A percentile compares a stretch with the other conserved stretches of the same genome.
phyloP scores from a whole-genome alignment of 2,888 invertebrate species.

The Macropis europaea region DNA sequence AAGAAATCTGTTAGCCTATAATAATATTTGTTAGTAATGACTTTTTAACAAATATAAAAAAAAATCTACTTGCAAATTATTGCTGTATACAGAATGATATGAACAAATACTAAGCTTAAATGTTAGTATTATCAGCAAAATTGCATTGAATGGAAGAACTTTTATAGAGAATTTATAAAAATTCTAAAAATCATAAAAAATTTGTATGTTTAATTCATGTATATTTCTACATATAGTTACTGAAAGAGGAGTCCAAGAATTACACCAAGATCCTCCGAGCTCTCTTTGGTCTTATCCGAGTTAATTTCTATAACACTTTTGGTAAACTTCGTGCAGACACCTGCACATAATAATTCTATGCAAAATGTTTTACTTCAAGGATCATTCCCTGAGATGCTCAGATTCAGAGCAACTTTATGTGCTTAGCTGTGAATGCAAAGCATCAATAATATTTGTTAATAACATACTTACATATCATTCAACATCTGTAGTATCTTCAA shows the following conservation, averaged over 20 bases:
- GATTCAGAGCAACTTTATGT: conserved; percentile 42
- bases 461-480: conserved; percentile 68
- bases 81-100: conserved; percentile 28
- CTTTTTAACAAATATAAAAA: conserved; percentile 17
- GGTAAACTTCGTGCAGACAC: conserved; percentile 53
- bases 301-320: conserved; percentile 63
- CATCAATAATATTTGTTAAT: conserved; percentile 30
- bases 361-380: conserved; percentile 55
- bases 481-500: conserved; percentile 84
- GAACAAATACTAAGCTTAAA: conserved; percentile 44
- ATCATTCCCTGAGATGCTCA: conserved; percentile 57
- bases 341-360: conserved; percentile 45
- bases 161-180: conserved; percentile 57
- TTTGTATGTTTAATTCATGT: conserved; percentile 60
- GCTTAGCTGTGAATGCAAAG: conserved; percentile 39
- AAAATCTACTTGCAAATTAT: conserved; percentile 23
- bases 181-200: conserved; percentile 67
- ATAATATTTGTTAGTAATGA: background rate
- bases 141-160: conserved; percentile 68
- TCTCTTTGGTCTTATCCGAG: conserved; percentile 70
- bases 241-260: conserved; percentile 61
- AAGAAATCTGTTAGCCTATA: conserved; percentile 8
- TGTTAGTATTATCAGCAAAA: conserved; percentile 47
- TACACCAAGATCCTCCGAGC: conserved; percentile 60
- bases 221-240: conserved; percentile 60